Conservation (phyloP, 2,888 invertebrate species). For the Latrodectus hesperus region DNA sequence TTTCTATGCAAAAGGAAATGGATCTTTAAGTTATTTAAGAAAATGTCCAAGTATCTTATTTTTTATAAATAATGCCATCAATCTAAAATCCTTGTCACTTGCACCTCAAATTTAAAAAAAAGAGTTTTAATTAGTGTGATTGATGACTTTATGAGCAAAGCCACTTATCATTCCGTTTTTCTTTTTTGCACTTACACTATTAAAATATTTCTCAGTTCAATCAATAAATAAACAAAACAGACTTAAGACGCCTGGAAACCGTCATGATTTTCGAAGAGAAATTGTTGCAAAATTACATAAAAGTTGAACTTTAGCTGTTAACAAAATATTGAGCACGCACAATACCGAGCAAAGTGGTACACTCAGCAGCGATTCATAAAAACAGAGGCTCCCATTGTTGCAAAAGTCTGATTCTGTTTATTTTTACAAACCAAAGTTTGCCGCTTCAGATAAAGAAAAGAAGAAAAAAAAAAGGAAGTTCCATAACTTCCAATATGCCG, state of each 20-base stretch:
- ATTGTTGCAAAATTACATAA: slow-evolving; percentile 14
- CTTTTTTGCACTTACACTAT: neutral
- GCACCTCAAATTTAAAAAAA: neutral
- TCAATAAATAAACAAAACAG: no score
- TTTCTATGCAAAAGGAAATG: no score
- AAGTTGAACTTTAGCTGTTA: slow-evolving; percentile 23
- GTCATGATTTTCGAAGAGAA: slow-evolving; percentile 12
- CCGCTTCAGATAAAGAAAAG: slow-evolving; percentile 1
- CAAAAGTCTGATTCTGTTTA: slow-evolving; percentile 32
- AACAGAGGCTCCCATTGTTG: slow-evolving; percentile 45
- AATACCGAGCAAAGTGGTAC: slow-evolving; percentile 11
- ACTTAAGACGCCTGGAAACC: slow-evolving; percentile 3
- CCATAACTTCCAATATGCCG: slow-evolving; percentile 20
- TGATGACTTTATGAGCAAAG: no score
- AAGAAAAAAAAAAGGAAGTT: slow-evolving; percentile 24
- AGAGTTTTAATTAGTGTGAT: no score
- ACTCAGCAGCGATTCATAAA: slow-evolving; percentile 24
- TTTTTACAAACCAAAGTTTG: slow-evolving; percentile 28
- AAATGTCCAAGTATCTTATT: no score
- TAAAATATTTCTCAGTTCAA: no score
- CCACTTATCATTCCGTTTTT: neutral
- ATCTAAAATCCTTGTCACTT: no score
- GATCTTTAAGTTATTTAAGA: no score
- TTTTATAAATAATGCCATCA: no score
- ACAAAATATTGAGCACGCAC: slow-evolving; percentile 31